These are phyloP conservation scores for Synanthedon tipuliformis DNA, from an alignment of 2,888 invertebrate genomes.

Conservation along the genomic window DNA sequence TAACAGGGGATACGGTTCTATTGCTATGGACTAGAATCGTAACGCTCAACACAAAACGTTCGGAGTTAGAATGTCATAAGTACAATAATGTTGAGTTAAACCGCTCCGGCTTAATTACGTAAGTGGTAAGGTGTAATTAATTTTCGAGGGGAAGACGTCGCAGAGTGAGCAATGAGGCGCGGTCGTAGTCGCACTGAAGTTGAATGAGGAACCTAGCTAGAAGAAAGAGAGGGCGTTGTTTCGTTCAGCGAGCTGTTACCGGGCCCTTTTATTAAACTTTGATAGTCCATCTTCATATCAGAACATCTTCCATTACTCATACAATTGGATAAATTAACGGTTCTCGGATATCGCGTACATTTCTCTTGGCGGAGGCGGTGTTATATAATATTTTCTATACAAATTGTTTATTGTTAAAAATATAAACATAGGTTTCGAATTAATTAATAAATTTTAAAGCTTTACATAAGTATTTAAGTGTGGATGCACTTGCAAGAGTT, in stretches of 20 bases:
- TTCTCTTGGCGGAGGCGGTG: constrained; percentile 16
- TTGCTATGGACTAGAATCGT: constrained; percentile 13
- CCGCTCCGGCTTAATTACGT: constrained; percentile 12
- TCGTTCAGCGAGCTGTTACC: constrained; percentile 36
- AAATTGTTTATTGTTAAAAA: too few relatives aligned
- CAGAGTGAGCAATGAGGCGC: constrained; percentile 45
- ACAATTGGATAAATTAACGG: background rate
- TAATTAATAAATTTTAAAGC: too few relatives aligned
- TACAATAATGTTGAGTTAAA: background rate
- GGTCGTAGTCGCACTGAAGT: constrained; percentile 39
- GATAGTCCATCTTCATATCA: constrained; percentile 13
- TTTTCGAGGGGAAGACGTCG: constrained; percentile 12
- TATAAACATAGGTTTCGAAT: too few relatives aligned
- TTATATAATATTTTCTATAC: constrained; percentile 1
- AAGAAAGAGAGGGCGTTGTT: constrained; percentile 47
- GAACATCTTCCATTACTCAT: background rate
- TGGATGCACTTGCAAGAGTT: too few relatives aligned
- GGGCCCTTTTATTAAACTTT: constrained; percentile 45
- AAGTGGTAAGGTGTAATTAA: constrained; percentile 20
- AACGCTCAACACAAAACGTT: background rate
- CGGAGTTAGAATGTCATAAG: constrained; percentile 1
- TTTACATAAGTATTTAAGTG: too few relatives aligned
- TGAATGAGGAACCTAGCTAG: constrained; percentile 39
- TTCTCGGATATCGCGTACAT: background rate
- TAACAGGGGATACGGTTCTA: constrained; percentile 20